A percentile compares a stretch with the other conserved stretches of the same genome.
phyloP scores from a whole-genome alignment of 2,113 vertebrate species.

The Copsychus sechellarum region DNA sequence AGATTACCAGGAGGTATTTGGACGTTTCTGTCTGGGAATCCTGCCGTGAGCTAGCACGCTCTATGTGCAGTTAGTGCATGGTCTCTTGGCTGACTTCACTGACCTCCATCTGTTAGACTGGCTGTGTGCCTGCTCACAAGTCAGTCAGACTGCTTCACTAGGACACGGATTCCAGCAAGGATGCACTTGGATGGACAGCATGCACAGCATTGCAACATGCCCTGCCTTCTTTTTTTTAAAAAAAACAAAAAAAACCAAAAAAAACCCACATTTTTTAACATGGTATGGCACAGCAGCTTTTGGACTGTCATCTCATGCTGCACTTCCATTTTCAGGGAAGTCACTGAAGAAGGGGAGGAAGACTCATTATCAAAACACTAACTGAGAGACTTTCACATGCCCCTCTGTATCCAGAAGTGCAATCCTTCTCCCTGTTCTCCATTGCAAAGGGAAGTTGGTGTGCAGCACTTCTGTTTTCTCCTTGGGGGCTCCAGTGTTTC shows the following conservation, averaged over 20 bases:
- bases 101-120: constrained; percentile 69
- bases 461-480: not conserved
- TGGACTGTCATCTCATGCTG: rapidly evolving
- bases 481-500: not conserved
- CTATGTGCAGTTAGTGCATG: constrained; percentile 18
- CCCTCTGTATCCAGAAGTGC: not conserved
- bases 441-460: not conserved
- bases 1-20: constrained; percentile 45
- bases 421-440: not conserved
- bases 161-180: constrained; percentile 60
- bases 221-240: not conserved
- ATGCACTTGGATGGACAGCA: constrained; percentile 30
- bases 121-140: constrained; percentile 64
- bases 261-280: not conserved
- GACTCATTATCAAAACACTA: not conserved
- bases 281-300: not conserved
- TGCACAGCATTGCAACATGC: not conserved
- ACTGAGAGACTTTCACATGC: not conserved
- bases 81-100: constrained; percentile 63
- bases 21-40: constrained; percentile 52
- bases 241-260: not conserved
- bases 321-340: not conserved
- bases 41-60: constrained; percentile 54
- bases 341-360: not conserved
- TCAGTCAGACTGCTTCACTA: constrained; percentile 42